These are phyloP conservation scores for Nezara viridula DNA, from an alignment of 2,888 invertebrate genomes.

Conservation along the genomic window DNA sequence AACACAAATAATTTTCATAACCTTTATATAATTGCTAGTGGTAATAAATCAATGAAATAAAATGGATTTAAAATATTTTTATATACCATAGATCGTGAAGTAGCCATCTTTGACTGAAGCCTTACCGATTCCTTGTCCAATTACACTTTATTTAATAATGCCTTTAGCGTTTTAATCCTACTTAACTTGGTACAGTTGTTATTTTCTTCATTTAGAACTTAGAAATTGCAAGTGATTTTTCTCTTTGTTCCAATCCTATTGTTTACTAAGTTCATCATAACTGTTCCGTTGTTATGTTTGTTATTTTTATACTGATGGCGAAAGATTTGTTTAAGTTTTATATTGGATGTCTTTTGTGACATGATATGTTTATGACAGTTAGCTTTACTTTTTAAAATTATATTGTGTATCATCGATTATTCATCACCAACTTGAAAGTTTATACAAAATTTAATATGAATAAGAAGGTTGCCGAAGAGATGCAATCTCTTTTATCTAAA, in stretches of 20 bases:
- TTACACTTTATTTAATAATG: constrained; percentile 63
- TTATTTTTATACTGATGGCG: neutral
- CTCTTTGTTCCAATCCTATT: neutral
- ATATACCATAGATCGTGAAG: constrained; percentile 17
- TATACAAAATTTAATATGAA: constrained; percentile 44
- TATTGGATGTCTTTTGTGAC: neutral
- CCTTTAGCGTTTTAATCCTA: constrained; percentile 53
- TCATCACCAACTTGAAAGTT: neutral
- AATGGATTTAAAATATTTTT: constrained; percentile 50
- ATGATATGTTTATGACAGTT: constrained; percentile 8
- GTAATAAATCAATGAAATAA: neutral
- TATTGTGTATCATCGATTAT: neutral
- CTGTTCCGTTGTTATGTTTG: neutral
- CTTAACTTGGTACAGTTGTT: constrained; percentile 20
- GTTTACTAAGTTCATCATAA: neutral
- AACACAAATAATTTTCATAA: neutral
- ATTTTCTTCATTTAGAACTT: neutral
- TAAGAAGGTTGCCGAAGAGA: constrained; percentile 43
- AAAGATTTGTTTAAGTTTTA: neutral
- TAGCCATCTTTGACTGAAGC: constrained; percentile 57
- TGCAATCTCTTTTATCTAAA: constrained; percentile 45
- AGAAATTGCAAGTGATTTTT: neutral
- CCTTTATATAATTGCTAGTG: neutral
- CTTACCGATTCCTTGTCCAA: constrained; percentile 59
- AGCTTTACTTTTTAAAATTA: neutral